Evolutionary conservation across 2,797 vertebrate species (phyloP), one percentile per base, ranked within the genome.

Genomic region (Hafferia zeledoni): DNA sequence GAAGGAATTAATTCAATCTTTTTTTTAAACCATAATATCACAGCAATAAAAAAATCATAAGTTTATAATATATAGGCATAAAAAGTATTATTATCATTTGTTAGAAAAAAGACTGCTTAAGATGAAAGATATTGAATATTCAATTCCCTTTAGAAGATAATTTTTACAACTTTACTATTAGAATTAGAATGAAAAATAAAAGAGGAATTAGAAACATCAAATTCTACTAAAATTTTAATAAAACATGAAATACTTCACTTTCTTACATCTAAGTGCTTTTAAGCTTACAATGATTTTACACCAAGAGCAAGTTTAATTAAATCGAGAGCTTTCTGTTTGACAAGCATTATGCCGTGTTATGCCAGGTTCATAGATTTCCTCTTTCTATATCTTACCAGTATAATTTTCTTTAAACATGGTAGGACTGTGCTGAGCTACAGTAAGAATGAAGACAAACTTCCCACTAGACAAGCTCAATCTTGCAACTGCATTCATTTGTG

Each of bases 401-500:
- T 31, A 9, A 50, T 37, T 60, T 41, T 60, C 59, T 71, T 59
- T 46, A 79, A 59, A n/a, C 25, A 17, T 27, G 6, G 27, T 17
- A 53, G 13, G 13, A 18, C 46, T 68, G 20, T 76, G 11, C 14
- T 71, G 70, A 67, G 37, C 13, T 56, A 49, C 6, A 61, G 22
- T 2, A 69, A 15, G 27, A 83, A 68, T 39, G 16, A 76, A 43
- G 9, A n/a, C 1, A 70, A 52, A 44, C 7, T 78, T 67, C 7
- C 13, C 6, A 59, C 15, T 3, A 70, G 52, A 64, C 25, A 35
- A 60, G 13, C 3, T 46, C 25, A 69, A 0, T 79, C n/a, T 39
- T 69, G 23, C 0, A 1, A 13, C 10, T 5, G 4, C 12, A 24
- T 37, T 52, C 1, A 1, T 12, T 17, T 1, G 0, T 18, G 17